These are phyloP conservation scores for Dicentrarchus labrax DNA, from an alignment of 2,113 vertebrate species.

Conservation along the genomic window DNA sequence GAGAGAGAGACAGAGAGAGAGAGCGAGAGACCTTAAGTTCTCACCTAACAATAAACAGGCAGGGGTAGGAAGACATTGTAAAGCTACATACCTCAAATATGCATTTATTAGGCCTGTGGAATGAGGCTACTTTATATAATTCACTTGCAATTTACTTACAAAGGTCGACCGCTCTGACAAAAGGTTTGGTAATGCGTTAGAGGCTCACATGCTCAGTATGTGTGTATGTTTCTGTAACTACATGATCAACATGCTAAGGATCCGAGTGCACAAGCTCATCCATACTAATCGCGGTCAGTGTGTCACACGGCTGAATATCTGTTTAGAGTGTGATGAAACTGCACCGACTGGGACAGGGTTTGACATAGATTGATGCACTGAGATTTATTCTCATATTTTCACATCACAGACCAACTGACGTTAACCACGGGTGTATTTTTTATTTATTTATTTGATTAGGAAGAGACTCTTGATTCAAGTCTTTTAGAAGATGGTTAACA, in stretches of 20 bases:
- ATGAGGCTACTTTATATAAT: not conserved
- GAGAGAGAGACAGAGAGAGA: no score
- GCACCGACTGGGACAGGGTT: not conserved
- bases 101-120: not conserved
- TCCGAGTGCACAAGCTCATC: slow-evolving; percentile 1
- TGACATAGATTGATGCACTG: slow-evolving; percentile 11
- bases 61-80: not conserved
- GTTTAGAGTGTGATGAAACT: slow-evolving; percentile 18
- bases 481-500: slow-evolving; percentile 52
- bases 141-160: not conserved
- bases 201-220: not conserved
- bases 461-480: slow-evolving; percentile 19
- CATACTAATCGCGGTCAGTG: slow-evolving; percentile 17
- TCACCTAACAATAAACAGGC: not conserved
- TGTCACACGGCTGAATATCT: slow-evolving; percentile 4
- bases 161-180: not conserved
- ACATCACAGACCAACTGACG: slow-evolving; percentile 14
- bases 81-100: not conserved
- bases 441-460: not conserved
- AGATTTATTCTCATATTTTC: slow-evolving; percentile 17
- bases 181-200: no score
- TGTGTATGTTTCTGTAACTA: not conserved
- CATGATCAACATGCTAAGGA: not conserved
- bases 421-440: not conserved
- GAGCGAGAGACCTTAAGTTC: not conserved